Conservation (phyloP, 2,797 vertebrate species). For the Meriones psammophilus region DNA sequence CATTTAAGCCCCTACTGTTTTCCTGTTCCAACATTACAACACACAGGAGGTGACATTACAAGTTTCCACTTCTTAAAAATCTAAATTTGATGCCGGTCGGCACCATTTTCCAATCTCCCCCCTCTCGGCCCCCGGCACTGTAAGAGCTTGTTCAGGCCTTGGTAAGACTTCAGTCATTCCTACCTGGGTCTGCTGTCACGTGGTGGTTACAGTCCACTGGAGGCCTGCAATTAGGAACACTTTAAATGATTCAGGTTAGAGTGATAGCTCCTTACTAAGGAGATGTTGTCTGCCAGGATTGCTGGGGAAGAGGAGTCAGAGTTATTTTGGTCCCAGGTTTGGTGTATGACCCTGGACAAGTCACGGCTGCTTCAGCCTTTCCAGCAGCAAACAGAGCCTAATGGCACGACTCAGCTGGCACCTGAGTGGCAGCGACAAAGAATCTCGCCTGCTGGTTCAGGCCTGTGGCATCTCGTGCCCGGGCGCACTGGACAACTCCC, state of each 20-base stretch:
- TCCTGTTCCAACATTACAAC: neutral
- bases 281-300: neutral
- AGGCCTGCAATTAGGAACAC: slow-evolving; percentile 75
- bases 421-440: neutral
- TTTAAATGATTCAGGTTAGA: slow-evolving; percentile 79
- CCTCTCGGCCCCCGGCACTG: neutral
- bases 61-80: neutral
- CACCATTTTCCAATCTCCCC: neutral
- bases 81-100: neutral
- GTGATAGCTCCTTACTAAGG: slow-evolving; percentile 67
- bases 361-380: slow-evolving; percentile 59
- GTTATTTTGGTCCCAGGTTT: slow-evolving; percentile 73
- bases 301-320: slow-evolving; percentile 70
- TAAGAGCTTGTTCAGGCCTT: neutral
- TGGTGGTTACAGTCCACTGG: slow-evolving; percentile 9
- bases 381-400: neutral
- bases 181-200: slow-evolving; percentile 51
- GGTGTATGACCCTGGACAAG: slow-evolving; percentile 73
- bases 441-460: neutral
- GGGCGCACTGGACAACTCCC: slow-evolving; percentile 41
- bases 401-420: neutral
- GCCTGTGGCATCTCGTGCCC: slow-evolving; percentile 17
- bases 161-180: slow-evolving; percentile 7
- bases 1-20: neutral
- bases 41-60: neutral